Percentiles rank a stretch among this genome's conserved stretches.
These are phyloP conservation scores for Tethya wilhelma DNA, from an alignment of 37 sponge, comb jelly and placozoan genomes.

Conservation along the genomic window DNA sequence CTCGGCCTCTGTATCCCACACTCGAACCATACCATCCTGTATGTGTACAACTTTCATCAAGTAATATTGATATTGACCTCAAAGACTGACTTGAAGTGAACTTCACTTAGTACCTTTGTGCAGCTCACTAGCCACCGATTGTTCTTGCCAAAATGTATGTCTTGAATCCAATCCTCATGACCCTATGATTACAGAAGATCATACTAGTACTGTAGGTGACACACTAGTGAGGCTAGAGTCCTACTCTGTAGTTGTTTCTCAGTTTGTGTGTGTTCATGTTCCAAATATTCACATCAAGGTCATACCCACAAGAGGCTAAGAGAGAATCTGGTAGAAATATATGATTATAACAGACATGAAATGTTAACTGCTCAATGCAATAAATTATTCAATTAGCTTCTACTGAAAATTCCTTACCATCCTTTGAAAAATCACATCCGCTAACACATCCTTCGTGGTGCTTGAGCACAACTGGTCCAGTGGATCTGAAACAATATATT, in stretches of 20 bases:
- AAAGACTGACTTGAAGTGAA: not conserved
- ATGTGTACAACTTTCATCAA: not conserved
- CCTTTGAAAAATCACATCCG: constrained; percentile 70
- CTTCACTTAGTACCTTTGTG: constrained; percentile 41
- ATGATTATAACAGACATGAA: not conserved
- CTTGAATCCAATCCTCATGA: constrained; percentile 70
- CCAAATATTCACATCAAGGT: constrained; percentile 62
- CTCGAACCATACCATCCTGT: constrained; percentile 57
- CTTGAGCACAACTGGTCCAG: constrained; percentile 68
- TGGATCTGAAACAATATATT: constrained; percentile 29
- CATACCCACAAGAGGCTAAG: constrained; percentile 74
- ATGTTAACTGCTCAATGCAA: not conserved
- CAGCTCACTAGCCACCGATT: constrained; percentile 47
- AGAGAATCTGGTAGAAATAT: constrained; percentile 23
- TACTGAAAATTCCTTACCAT: constrained; percentile 62
- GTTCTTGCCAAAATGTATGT: constrained; percentile 38
- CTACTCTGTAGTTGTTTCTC: constrained; percentile 40
- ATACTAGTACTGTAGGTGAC: constrained; percentile 9
- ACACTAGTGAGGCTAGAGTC: not conserved
- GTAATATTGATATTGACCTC: not conserved
- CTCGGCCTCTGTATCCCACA: constrained; percentile 65
- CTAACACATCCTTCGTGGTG: constrained; percentile 95
- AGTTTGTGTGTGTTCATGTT: constrained; percentile 26
- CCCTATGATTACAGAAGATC: constrained; percentile 31
- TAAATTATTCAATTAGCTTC: not conserved